phyloP scores from a whole-genome alignment of 92 coral and sea anemone genomes.

The Galaxea fascicularis region DNA sequence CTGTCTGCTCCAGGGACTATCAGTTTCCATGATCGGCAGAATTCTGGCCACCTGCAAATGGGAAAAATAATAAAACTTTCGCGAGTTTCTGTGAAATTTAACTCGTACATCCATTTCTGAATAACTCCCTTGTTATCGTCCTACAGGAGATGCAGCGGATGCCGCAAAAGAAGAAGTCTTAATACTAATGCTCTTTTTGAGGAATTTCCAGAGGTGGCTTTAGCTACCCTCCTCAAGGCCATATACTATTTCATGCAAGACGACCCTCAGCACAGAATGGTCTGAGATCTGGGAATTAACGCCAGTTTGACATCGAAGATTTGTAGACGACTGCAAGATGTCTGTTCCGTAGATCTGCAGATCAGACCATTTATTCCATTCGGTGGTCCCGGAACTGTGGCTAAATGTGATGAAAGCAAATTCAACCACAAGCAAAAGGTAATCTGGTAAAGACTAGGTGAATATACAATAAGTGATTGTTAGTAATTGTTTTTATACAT shows the following conservation, averaged over 20 bases:
- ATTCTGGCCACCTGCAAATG: too few relatives aligned
- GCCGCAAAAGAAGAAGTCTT: neutral
- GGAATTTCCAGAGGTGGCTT: neutral
- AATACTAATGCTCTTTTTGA: neutral
- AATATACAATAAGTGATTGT: too few relatives aligned
- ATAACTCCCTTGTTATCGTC: neutral
- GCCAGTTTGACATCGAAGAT: conserved; percentile 2
- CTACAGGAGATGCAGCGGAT: neutral
- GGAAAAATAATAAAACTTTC: too few relatives aligned
- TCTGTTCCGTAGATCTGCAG: conserved; percentile 8
- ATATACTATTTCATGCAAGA: conserved; percentile 14
- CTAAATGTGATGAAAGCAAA: conserved; percentile 4
- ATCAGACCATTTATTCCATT: too few relatives aligned
- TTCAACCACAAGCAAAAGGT: too few relatives aligned
- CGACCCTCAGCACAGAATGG: neutral
- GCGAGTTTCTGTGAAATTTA: too few relatives aligned
- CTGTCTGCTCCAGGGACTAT: too few relatives aligned
- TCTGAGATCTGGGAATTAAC: neutral
- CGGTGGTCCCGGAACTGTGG: conserved; percentile 1
- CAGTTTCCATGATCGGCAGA: too few relatives aligned
- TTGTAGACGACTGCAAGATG: conserved; percentile 4
- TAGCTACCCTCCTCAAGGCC: conserved; percentile 1
- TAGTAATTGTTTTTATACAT: too few relatives aligned
- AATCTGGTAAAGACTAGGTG: too few relatives aligned
- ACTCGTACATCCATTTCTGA: too few relatives aligned